phyloP scores from a whole-genome alignment of 2,113 vertebrate genomes.

The Corvus moneduloides region DNA sequence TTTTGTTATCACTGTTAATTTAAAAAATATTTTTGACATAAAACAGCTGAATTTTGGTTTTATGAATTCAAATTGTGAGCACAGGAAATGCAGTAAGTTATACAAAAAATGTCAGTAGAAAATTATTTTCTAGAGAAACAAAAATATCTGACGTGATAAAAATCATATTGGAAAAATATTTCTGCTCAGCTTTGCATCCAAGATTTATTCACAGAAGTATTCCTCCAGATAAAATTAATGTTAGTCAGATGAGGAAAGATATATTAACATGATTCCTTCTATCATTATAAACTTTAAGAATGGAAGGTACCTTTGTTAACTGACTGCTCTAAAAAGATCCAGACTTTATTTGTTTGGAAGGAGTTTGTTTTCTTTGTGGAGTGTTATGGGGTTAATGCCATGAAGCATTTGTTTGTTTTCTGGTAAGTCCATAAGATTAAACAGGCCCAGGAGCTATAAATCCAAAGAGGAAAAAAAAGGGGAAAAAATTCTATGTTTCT shows the following conservation, averaged over 20 bases:
- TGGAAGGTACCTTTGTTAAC: background rate
- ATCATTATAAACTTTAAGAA: background rate
- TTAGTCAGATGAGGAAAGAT: background rate
- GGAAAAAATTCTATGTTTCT: background rate
- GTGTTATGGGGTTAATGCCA: background rate
- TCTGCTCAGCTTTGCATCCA: background rate
- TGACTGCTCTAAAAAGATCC: background rate
- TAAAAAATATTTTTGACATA: background rate
- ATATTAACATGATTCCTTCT: background rate
- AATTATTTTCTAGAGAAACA: background rate
- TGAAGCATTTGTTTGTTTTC: background rate
- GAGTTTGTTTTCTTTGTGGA: accelerated
- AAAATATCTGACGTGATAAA: background rate
- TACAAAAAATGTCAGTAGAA: background rate
- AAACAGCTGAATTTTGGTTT: background rate
- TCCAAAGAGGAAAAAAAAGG: background rate
- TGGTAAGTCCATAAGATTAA: background rate
- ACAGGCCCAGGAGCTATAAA: background rate
- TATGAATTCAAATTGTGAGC: background rate
- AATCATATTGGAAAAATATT: background rate
- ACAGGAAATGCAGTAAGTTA: background rate
- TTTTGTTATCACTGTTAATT: background rate
- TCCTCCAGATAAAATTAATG: background rate
- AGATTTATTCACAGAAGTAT: background rate
- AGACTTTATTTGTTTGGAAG: background rate